Conservation (phyloP, 2,797 vertebrate genomes). For the Manis javanica region DNA sequence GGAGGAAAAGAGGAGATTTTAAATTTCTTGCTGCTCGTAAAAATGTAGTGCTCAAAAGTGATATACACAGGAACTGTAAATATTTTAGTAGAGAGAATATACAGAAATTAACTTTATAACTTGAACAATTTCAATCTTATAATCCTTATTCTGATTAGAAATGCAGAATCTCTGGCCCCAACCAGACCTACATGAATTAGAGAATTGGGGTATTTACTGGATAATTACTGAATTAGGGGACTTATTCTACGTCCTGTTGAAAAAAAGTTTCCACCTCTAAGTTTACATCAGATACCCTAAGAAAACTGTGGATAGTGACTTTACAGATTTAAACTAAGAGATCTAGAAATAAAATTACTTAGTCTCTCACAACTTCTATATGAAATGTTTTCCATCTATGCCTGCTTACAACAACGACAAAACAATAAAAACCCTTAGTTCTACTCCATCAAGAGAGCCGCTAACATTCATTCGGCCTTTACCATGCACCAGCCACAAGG, state of each 20-base stretch:
- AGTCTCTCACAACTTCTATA: background rate
- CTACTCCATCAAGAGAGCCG: background rate
- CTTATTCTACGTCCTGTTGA: background rate
- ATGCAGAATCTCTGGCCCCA: slow-evolving; percentile 1
- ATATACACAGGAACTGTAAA: background rate
- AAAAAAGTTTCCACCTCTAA: background rate
- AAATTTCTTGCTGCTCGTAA: slow-evolving; percentile 1
- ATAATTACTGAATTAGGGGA: background rate
- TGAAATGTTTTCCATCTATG: background rate
- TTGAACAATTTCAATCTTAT: background rate
- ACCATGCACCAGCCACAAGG: background rate
- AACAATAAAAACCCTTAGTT: background rate
- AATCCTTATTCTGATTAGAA: slow-evolving; percentile 13
- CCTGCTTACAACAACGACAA: background rate
- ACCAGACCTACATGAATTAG: background rate
- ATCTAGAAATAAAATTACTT: slow-evolving; percentile 18
- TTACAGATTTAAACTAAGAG: slow-evolving; percentile 5
- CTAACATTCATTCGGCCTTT: background rate
- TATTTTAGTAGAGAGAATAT: background rate
- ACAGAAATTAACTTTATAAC: slow-evolving; percentile 4
- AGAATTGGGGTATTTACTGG: background rate
- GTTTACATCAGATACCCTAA: background rate
- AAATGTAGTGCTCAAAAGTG: slow-evolving; percentile 18
- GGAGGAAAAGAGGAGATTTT: background rate
- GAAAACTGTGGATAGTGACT: background rate